Percentiles rank a stretch among this genome's conserved stretches.
phyloP scores from a whole-genome alignment of 2,888 invertebrate species.

The Lysandra coridon region DNA sequence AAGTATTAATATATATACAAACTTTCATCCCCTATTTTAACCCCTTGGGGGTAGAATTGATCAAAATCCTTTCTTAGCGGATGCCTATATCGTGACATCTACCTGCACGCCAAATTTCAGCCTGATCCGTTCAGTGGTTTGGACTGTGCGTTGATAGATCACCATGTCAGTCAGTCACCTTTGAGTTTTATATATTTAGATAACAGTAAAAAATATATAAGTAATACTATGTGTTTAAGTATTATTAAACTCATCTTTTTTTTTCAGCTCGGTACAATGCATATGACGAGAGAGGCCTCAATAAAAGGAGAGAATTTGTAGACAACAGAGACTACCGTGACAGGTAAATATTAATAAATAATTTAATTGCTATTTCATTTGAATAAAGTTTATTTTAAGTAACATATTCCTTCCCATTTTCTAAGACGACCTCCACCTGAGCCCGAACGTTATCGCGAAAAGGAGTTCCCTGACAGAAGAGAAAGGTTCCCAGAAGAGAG shows the following conservation, averaged over 20 bases:
- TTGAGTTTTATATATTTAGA: too few species aligned
- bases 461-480: constrained; percentile 61
- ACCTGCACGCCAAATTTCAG: too few species aligned
- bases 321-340: constrained; percentile 60
- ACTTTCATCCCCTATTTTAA: too few species aligned
- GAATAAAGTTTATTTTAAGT: background rate
- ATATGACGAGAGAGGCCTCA: constrained; percentile 55
- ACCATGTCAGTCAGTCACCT: too few species aligned
- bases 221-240: background rate
- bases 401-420: background rate
- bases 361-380: too few species aligned
- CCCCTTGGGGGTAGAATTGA: too few species aligned
- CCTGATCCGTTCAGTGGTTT: too few species aligned
- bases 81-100: too few species aligned
- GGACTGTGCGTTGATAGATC: too few species aligned
- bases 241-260: background rate
- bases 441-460: constrained; percentile 60
- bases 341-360: constrained; percentile 39
- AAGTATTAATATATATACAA: too few species aligned
- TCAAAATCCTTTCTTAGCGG: too few species aligned
- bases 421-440: constrained; percentile 60
- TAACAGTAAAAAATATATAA: too few species aligned
- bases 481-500: constrained; percentile 64
- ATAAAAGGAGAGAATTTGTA: constrained; percentile 57
- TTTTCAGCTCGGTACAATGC: constrained; percentile 62